Evolutionary conservation across 2,797 vertebrate genomes (phyloP), one percentile per base, ranked within the genome.

Genomic region (Chiloscyllium punctatum): DNA sequence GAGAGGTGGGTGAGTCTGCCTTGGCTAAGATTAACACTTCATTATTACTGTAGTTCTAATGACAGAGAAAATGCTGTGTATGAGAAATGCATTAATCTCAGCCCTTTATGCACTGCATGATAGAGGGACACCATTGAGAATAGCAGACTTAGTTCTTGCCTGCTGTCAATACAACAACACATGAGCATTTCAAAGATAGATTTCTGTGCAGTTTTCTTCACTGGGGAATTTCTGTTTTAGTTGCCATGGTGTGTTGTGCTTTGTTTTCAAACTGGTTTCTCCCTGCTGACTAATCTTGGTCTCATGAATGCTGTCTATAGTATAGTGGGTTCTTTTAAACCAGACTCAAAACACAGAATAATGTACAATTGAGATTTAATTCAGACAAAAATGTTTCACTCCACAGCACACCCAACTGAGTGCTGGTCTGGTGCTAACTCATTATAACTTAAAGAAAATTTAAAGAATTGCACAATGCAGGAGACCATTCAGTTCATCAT

Each of bases 11-110:
- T 69, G 53, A 21, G 90, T 37, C 62, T 69, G 90, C 8, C n/a
- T 69, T 37, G 21, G 62, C 90, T 25, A 92, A 69, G 66, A 69
- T 92, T 69, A 92, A 68, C 90, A 69, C 66, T 92, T 69, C 62
- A 69, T 92, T 57, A 95, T 51, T 95, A 71, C 42, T 77, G 48
- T 25, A 33, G 37, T 77, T 77, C 71, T 95, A 95, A 95, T 95
- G 71, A 51, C 94, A 74, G 48, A 95, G n/a, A 74, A 72, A 77
- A 95, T 95, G 94, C 94, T 53, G 69, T 77, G 7, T 53, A 72
- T 74, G 94, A 95, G 53, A 74, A 53, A 74, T 53, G 71, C 71
- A 95, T 72, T 95, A 30, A 72, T 95, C 69, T 95, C 94, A 53
- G 94, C 94, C 94, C 42, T 74, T n/a, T 33, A 95, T 33, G 51